phyloP scores from a whole-genome alignment of 2,888 invertebrate genomes.

The Xestoiulus laeticollis region DNA sequence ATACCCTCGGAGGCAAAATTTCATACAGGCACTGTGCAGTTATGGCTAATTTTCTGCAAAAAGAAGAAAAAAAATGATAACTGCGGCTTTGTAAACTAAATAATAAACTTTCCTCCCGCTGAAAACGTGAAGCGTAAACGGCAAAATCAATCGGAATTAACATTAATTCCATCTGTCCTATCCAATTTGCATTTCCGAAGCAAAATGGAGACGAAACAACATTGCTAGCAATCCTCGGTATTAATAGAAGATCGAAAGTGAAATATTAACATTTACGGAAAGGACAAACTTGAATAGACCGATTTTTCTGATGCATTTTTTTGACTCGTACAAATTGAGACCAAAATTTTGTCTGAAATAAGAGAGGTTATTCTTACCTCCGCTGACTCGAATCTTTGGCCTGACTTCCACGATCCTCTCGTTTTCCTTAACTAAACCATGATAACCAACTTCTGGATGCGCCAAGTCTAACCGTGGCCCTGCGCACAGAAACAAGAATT shows the following conservation, averaged over 20 bases:
- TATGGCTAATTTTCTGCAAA: neutral
- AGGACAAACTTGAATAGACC: neutral
- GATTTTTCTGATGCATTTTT: neutral
- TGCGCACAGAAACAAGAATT: slow-evolving; percentile 49
- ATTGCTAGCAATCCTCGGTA: no score
- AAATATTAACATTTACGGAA: no score
- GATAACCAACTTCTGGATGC: slow-evolving; percentile 87
- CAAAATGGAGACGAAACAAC: no score
- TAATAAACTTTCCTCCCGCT: neutral
- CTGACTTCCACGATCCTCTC: slow-evolving; percentile 92
- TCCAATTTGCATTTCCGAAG: neutral
- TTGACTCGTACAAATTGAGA: no score
- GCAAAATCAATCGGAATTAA: neutral
- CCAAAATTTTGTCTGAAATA: no score
- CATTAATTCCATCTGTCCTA: neutral
- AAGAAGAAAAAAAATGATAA: neutral
- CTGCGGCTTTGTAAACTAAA: neutral
- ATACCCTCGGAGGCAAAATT: slow-evolving; percentile 14
- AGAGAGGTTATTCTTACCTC: no score
- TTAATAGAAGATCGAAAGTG: no score
- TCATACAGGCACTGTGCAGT: neutral
- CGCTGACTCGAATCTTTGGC: slow-evolving; percentile 83
- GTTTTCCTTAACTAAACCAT: slow-evolving; percentile 91
- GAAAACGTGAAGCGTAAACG: neutral
- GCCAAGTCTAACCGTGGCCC: slow-evolving; percentile 72